A percentile compares a stretch with the other conserved stretches of the same genome.
phyloP scores from a whole-genome alignment of 64 coral and sea anemone species.

The Pocillopora verrucosa region DNA sequence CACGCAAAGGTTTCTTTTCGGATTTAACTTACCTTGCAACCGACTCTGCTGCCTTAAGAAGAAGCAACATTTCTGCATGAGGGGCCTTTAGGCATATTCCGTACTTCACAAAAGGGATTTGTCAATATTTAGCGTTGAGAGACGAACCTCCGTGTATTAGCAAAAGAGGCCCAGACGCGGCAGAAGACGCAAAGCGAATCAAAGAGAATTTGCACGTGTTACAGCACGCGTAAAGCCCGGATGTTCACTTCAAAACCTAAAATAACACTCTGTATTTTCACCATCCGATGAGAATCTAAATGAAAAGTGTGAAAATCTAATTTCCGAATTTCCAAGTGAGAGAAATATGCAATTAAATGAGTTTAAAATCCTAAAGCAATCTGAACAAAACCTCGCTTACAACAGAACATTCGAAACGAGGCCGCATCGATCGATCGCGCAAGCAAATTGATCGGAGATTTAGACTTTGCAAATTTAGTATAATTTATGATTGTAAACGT shows the following conservation, averaged over 20 bases:
- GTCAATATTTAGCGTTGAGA: not conserved
- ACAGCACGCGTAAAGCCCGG: slow-evolving; percentile 71
- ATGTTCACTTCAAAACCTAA: slow-evolving; percentile 65
- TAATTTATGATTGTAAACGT: slow-evolving; percentile 37
- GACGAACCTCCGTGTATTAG: not conserved
- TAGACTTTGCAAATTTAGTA: slow-evolving; percentile 19
- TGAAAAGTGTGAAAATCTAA: not conserved
- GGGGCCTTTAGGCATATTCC: slow-evolving; percentile 69
- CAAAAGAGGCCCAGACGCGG: slow-evolving; percentile 26
- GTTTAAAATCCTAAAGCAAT: not conserved
- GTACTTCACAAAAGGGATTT: slow-evolving; percentile 30
- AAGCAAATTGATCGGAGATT: slow-evolving; percentile 7
- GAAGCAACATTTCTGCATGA: slow-evolving; percentile 82
- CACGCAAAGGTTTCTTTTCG: not conserved
- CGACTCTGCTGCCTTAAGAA: slow-evolving; percentile 93
- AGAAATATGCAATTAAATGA: not conserved
- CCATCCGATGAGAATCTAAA: not conserved
- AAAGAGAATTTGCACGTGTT: slow-evolving; percentile 69
- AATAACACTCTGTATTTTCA: slow-evolving; percentile 5
- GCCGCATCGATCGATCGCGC: slow-evolving; percentile 45
- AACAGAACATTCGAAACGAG: slow-evolving; percentile 26
- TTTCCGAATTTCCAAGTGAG: not conserved
- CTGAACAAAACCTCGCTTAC: not conserved
- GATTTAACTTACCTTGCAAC: slow-evolving; percentile 59
- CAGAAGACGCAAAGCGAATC: slow-evolving; percentile 38